Base-by-base conservation (phyloP, 1,140 invertebrate species). In the Oryctes rhinoceros region DNA sequence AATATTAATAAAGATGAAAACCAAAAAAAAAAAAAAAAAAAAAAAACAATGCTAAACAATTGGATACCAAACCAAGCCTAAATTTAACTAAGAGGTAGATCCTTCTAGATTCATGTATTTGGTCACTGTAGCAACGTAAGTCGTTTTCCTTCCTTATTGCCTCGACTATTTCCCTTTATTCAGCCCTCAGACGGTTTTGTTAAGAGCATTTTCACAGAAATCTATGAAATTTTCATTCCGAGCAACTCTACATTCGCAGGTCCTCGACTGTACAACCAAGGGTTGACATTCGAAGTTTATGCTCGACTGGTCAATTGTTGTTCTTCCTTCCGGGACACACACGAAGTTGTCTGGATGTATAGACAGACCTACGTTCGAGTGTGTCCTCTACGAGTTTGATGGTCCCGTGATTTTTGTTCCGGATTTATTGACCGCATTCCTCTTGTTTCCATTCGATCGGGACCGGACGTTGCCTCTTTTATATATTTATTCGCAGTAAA, bases 361-460 rank as follows among this genome's bases (percentile, higher is more conserved):
- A 59, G 53, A 53, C n/a, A n/a, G 49, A 59, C 53, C 15, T 59
- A 59, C 53, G 53, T 59, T 59, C 53, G 53, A n/a, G 15, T 59
- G 53, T 59, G 18, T 59, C 15, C 53, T 59, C 9, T 53, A 18
- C 53, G 53, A 18, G 65, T 71, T 71, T 71, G 65, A 71, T 37
- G 65, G 20, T 10, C 24, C 65, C 24, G 65, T 71, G 65, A 71
- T 71, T 71, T 37, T 71, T 71, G 65, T 37, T 24, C 65, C 65
- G 65, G 65, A 71, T 71, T 71, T 71, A 71, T 71, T 71, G 65
- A 71, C 65, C 65, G 65, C 65, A 71, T 71, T 71, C 65, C 65
- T 71, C 65, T 71, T 71, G 65, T 71, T 71, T 71, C 65, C 65
- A 71, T 35, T 71, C 65, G 65, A 71, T 13, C 35, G 65, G 24